A percentile compares a stretch with the other conserved stretches of the same genome.
These are phyloP conservation scores for Hypothenemus hampei DNA, from an alignment of 1,140 invertebrate genomes.

Conservation along the genomic window DNA sequence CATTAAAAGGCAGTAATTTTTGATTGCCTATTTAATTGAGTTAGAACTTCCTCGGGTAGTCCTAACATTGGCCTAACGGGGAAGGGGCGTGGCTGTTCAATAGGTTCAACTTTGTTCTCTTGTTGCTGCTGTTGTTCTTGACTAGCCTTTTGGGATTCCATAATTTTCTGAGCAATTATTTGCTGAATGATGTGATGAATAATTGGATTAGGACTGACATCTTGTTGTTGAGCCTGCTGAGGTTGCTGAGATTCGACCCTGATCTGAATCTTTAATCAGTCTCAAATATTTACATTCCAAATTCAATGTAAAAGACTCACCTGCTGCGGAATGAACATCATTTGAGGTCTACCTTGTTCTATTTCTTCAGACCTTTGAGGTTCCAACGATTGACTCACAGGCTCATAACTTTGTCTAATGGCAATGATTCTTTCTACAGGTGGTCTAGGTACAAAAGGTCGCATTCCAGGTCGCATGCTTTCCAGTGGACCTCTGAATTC, in stretches of 20 bases:
- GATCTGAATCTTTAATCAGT: constrained; percentile 9
- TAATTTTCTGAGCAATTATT: constrained; percentile 43
- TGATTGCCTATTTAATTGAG: constrained; percentile 45
- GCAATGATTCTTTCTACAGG: constrained; percentile 15
- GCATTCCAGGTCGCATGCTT: constrained; percentile 16
- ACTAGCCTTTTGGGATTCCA: constrained; percentile 35
- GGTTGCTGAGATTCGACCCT: constrained; percentile 24
- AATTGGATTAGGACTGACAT: constrained; percentile 37
- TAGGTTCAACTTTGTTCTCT: constrained; percentile 22
- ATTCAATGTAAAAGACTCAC: neutral
- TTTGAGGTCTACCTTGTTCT: constrained; percentile 11
- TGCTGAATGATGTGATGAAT: constrained; percentile 44
- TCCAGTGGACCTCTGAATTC: constrained; percentile 20
- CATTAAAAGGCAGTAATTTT: neutral
- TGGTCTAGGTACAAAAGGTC: constrained; percentile 1
- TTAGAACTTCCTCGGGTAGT: constrained; percentile 56
- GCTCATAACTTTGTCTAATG: constrained; percentile 16
- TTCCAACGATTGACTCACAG: constrained; percentile 13
- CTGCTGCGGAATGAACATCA: constrained; percentile 26
- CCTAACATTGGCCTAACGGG: constrained; percentile 45
- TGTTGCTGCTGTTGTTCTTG: constrained; percentile 19
- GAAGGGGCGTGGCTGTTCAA: constrained; percentile 14
- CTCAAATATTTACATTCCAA: neutral
- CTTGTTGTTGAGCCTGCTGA: constrained; percentile 22
- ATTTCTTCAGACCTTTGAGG: constrained; percentile 14